A percentile compares a stretch with the other conserved stretches of the same genome.
Conservation (phyloP, 2,797 vertebrate species). For the Orientallactaga sibirica region DNA sequence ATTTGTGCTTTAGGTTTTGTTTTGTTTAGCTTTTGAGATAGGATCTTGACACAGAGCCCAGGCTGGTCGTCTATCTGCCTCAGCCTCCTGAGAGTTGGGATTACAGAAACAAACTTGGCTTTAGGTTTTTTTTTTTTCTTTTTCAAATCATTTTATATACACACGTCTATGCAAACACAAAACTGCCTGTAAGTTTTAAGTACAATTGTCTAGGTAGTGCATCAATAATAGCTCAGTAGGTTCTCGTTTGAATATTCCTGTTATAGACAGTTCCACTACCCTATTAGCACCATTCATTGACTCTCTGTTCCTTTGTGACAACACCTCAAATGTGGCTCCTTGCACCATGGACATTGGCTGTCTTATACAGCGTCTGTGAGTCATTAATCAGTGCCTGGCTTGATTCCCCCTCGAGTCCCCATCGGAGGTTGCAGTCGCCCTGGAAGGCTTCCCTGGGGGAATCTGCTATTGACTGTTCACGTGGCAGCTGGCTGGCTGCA, state of each 20-base stretch:
- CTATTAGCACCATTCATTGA: background rate
- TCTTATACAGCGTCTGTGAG: background rate
- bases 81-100: background rate
- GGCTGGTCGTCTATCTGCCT: background rate
- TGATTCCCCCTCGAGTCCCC: background rate
- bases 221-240: background rate
- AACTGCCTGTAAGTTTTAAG: background rate
- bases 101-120: background rate
- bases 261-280: background rate
- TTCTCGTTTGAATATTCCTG: background rate
- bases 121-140: background rate
- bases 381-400: background rate
- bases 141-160: background rate
- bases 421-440: background rate
- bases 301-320: background rate
- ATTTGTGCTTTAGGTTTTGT: background rate
- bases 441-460: background rate
- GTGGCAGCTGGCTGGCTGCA: background rate
- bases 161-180: background rate
- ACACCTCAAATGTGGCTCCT: background rate
- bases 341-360: background rate
- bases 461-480: background rate
- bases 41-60: background rate
- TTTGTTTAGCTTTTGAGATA: background rate
- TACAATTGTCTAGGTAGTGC: conserved; percentile 19